Base-by-base conservation (phyloP, 2,113 vertebrate species). In the Nesogale talazaci region DNA sequence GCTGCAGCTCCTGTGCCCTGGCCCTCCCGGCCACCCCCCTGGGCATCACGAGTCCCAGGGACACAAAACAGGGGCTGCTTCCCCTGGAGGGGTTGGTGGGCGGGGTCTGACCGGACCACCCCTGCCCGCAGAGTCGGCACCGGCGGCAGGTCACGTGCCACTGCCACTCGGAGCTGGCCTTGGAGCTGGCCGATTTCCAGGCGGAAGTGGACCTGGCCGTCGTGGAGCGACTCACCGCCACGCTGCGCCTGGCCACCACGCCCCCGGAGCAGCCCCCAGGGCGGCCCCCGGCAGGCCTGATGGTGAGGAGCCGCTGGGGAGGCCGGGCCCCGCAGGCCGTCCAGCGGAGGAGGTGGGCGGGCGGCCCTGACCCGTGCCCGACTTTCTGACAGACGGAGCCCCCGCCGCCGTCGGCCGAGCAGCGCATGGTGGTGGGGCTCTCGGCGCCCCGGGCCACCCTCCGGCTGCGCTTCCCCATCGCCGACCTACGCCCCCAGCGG, bases 401-500 rank as follows among this genome's bases (percentile, higher is more conserved):
- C 57, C 86, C 90, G 1, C 2, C 59, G 59, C 88, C 52, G 0
- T 70, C 92, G 5, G 61, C 89, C 0, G 96, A 97, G 70, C 97
- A 96, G 78, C 97, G 95, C 77, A 96, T 87, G 0, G 95, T 93
- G 29, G 79, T 98, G 46, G 94, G 56, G 19, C 84, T 99, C 36
- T 93, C 98, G 0, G 98, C 99, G 9, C 98, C 99, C 2, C 98
- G 97, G 83, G 98, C 98, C 27, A 91, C 98, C 0, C 96, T 99
- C 65, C 97, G 96, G 72, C 97, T 99, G 74, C 98, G 97, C 83
- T 99, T 99, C 96, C 99, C 99, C 72, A 96, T 99, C 23, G 98
- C 99, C 0, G 99, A 99, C 97, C 97, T 99, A 59, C 97, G 98
- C 11, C 96, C 98, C 0, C 96, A 98, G 93, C 98, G 98, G 22